These are phyloP conservation scores for Drosophila fungiperda DNA, from an alignment of 2,888 invertebrate species.

Conservation along the genomic window DNA sequence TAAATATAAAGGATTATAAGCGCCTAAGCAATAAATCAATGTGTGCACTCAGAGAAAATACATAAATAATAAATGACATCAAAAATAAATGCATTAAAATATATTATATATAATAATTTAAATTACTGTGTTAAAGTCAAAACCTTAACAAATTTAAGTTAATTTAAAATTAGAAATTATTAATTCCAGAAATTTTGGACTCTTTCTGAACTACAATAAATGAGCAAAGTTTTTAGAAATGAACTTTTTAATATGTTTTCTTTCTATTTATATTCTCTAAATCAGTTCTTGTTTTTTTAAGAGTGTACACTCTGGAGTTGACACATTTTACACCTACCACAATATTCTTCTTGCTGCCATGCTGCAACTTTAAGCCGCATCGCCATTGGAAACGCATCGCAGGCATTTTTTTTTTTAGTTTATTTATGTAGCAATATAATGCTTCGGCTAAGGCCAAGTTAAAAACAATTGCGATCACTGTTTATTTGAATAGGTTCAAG, in stretches of 20 bases:
- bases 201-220: not conserved
- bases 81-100: not conserved
- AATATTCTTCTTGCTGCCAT: slow-evolving; percentile 53
- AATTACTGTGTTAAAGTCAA: too few species aligned
- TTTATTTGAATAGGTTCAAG: not conserved
- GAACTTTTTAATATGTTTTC: not conserved
- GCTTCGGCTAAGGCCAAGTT: not conserved
- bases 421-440: not conserved
- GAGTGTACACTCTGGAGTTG: not conserved
- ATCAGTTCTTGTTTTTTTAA: not conserved
- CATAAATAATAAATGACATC: too few species aligned
- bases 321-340: slow-evolving; percentile 51
- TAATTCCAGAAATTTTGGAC: not conserved
- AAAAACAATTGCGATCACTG: not conserved
- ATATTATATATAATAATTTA: too few species aligned
- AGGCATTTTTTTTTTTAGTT: slow-evolving; percentile 70
- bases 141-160: too few species aligned
- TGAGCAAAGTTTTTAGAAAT: not conserved
- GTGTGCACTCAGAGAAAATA: slow-evolving; percentile 6
- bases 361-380: slow-evolving; percentile 71
- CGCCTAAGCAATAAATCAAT: slow-evolving; percentile 70
- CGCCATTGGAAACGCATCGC: slow-evolving; percentile 79
- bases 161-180: too few species aligned
- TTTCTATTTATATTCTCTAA: too few species aligned
- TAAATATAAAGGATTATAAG: slow-evolving; percentile 62